Evolutionary conservation across 1,140 invertebrate species (phyloP).

Genomic region (Drosophila persimilis): DNA sequence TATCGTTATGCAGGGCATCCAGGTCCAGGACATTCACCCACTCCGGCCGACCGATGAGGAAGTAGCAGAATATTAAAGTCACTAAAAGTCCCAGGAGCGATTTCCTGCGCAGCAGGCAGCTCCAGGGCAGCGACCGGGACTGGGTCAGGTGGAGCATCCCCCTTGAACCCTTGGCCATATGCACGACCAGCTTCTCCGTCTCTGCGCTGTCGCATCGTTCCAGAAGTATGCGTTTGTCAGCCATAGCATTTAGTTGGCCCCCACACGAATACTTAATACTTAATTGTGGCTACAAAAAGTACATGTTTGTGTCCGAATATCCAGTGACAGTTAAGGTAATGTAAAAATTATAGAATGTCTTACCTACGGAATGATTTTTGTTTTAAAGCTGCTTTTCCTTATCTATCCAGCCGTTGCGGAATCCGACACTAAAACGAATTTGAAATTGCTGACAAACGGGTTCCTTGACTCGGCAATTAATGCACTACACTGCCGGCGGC

Average conservation of each 20-base stretch:
- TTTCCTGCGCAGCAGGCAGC: slow-evolving; percentile 40
- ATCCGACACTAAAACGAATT: too few species aligned
- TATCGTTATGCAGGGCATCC: slow-evolving; percentile 28
- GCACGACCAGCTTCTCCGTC: slow-evolving; percentile 21
- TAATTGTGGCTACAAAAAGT: neutral
- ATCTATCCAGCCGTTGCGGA: too few species aligned
- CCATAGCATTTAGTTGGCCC: slow-evolving; percentile 41
- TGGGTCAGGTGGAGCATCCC: neutral
- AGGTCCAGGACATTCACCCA: slow-evolving; percentile 62
- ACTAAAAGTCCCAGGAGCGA: slow-evolving; percentile 37
- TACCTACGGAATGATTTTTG: too few species aligned
- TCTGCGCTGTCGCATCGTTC: slow-evolving; percentile 19
- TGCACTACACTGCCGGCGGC: too few species aligned
- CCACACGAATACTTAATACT: too few species aligned
- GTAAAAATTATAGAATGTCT: too few species aligned
- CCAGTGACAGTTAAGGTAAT: too few species aligned
- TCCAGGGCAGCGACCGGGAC: slow-evolving; percentile 13
- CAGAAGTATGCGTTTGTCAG: slow-evolving; percentile 50
- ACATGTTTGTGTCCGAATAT: neutral
- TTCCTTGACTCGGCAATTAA: too few species aligned
- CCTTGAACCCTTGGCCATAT: slow-evolving; percentile 1
- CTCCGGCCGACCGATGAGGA: slow-evolving; percentile 47
- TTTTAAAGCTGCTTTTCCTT: too few species aligned
- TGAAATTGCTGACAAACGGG: too few species aligned
- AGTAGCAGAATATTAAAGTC: slow-evolving; percentile 57